Percentiles rank a stretch among this genome's conserved stretches.
phyloP scores from a whole-genome alignment of 2,797 vertebrate genomes.

The Steatocranus sp. region DNA sequence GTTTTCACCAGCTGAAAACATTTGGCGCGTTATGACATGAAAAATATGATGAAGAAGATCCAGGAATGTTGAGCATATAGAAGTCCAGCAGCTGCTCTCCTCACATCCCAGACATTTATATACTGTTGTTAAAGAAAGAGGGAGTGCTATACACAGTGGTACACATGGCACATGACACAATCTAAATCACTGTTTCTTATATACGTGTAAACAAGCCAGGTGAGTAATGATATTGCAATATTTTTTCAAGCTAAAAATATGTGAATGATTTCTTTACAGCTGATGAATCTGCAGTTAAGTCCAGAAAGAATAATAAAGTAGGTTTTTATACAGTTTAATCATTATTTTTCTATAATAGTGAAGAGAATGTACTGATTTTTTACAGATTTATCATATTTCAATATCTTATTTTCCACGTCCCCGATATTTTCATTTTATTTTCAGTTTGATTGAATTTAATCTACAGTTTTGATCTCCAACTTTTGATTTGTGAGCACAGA shows the following conservation, averaged over 20 bases:
- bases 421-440: background rate
- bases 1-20: background rate
- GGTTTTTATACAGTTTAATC: background rate
- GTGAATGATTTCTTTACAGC: background rate
- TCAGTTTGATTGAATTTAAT: background rate
- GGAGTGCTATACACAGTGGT: background rate
- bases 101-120: background rate
- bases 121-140: background rate
- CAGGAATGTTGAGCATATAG: background rate
- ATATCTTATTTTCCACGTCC: background rate
- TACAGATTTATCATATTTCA: background rate
- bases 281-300: background rate
- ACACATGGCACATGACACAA: background rate
- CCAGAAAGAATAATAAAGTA: background rate
- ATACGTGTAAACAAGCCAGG: background rate
- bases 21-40: background rate
- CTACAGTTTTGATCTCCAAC: background rate
- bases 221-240: background rate
- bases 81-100: background rate
- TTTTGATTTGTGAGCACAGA: background rate
- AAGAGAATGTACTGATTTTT: background rate
- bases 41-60: background rate
- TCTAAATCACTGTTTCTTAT: background rate
- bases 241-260: background rate
- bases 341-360: background rate